Base-by-base conservation (phyloP, 2,113 vertebrate genomes). In the Oenanthe melanoleuca region DNA sequence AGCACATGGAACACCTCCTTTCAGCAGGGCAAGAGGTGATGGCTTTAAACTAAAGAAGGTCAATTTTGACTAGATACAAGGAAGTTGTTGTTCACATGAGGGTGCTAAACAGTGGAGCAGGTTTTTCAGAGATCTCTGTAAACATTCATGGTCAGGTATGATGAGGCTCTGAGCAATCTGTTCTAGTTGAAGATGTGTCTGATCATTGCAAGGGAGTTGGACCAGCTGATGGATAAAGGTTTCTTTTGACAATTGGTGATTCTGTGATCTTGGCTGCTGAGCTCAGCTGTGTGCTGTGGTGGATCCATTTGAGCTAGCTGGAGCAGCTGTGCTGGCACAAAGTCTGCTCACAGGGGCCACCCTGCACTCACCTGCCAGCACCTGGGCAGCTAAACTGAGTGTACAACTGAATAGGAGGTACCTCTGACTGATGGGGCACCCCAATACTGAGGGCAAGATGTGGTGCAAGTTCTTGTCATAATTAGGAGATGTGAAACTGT, bases 291-390 rank as follows among this genome's bases (percentile, higher is more conserved):
- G 24, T 16, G 0, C 6, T 34, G 26, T 3, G 3, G 14, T 61
- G 52, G 6, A 14, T 31, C 28, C 0, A 0, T 3, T 38, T 16
- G 28, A 53, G 22, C 45, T 50, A 61, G 7, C 23, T 78, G 74
- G 17, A n/a, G 5, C 0, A 2, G 25, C 69, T 42, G 6, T 55
- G 44, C 34, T 78, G 34, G 22, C 50, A 31, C 22, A 12, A 42
- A 29, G 33, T 16, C 9, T 56, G 11, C n/a, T 80, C 50, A 25
- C 50, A 44, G 7, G n/a, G 16, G 8, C 9, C 16, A 14, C 16
- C 8, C 20, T 47, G 1, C n/a, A 75, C 52, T 53, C 18, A 8
- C 3, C 34, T 74, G 26, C 18, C 29, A 34, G 33, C 5, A 3
- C 31, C 19, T 49, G n/a, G 67, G 38, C 44, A 64, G 14, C 26